phyloP scores from a whole-genome alignment of 2,113 vertebrate species.

The Azemiops feae region DNA sequence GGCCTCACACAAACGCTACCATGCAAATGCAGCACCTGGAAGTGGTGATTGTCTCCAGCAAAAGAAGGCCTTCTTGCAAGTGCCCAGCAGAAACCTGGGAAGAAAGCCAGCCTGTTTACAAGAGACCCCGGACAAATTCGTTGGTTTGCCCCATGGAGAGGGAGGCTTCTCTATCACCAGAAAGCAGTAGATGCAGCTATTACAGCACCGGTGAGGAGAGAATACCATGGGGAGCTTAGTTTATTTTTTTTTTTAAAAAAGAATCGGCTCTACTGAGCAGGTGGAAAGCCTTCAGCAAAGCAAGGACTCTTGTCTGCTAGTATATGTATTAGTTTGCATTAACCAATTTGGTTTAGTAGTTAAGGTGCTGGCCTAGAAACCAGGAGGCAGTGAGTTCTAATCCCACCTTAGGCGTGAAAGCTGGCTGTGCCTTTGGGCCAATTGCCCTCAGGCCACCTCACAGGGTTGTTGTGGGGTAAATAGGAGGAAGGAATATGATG shows the following conservation, averaged over 20 bases:
- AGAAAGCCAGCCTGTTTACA: not conserved
- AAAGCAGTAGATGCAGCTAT: not conserved
- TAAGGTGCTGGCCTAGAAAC: not conserved
- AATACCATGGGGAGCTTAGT: not conserved
- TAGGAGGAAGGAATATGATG: too few species aligned
- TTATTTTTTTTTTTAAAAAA: not conserved
- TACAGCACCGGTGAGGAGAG: not conserved
- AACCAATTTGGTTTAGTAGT: not conserved
- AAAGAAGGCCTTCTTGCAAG: not conserved
- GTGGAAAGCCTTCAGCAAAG: not conserved
- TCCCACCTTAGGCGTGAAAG: not conserved
- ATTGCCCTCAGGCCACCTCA: not conserved
- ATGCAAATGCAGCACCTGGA: not conserved
- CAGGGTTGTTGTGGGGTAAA: not conserved
- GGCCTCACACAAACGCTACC: rapidly evolving
- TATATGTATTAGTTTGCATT: not conserved
- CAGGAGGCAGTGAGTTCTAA: not conserved
- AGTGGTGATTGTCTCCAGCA: not conserved
- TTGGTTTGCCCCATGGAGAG: not conserved
- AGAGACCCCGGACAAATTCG: not conserved
- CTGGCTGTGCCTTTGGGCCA: not conserved
- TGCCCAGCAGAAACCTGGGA: too few species aligned
- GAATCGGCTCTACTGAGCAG: not conserved
- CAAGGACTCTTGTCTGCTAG: not conserved
- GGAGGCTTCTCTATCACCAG: not conserved